Percentiles rank a stretch among this genome's conserved stretches.
phyloP scores from a whole-genome alignment of 2,113 vertebrate genomes.

The Hirundichthys speculiger region DNA sequence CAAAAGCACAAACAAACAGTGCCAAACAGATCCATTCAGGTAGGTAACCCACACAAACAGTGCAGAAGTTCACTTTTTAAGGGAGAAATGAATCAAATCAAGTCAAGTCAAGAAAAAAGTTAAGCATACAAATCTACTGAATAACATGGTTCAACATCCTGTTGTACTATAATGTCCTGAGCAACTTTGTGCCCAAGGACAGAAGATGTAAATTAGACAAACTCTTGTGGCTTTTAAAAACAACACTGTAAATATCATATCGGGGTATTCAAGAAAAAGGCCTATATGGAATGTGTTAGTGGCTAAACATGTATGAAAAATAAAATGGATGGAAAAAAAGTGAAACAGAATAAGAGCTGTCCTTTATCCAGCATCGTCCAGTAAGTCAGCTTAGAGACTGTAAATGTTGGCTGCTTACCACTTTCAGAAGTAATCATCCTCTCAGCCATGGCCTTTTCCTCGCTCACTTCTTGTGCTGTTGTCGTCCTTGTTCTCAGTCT shows the following conservation, averaged over 20 bases:
- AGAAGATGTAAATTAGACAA: too few relatives aligned
- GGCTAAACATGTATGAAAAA: not conserved
- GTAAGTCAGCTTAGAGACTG: constrained; percentile 17
- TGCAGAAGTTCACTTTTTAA: not conserved
- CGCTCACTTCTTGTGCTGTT: constrained; percentile 39
- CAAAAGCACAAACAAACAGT: not conserved
- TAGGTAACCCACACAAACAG: not conserved
- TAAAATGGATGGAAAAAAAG: constrained; percentile 1
- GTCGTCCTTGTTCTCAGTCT: constrained; percentile 29
- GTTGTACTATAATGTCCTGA: too few relatives aligned
- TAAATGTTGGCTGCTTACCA: constrained; percentile 74
- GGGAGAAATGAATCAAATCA: not conserved
- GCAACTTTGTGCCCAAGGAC: too few relatives aligned
- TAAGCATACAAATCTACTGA: too few relatives aligned
- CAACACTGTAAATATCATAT: too few relatives aligned
- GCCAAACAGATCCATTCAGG: not conserved
- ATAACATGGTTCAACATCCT: too few relatives aligned
- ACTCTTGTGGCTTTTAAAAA: too few relatives aligned
- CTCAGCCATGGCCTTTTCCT: constrained; percentile 74
- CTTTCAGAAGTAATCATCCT: constrained; percentile 80
- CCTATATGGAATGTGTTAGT: too few relatives aligned
- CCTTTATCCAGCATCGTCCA: not conserved
- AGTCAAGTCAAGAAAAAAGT: not conserved
- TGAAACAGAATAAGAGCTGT: not conserved
- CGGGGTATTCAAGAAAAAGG: too few relatives aligned